Conservation (phyloP, 2,113 vertebrate genomes). For the Beaufortia kweichowensis region DNA sequence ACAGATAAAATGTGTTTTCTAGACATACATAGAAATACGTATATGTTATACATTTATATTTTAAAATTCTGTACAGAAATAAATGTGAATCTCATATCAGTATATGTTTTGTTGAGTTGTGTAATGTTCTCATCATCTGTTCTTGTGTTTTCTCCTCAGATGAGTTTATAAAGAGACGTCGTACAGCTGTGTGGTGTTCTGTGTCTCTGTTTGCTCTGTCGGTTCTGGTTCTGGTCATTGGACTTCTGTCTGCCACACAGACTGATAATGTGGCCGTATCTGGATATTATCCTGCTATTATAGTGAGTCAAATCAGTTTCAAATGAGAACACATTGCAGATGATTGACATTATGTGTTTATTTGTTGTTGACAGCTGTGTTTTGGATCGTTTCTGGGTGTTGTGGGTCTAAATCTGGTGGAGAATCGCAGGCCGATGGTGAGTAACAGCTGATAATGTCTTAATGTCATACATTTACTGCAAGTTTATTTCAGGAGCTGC, state of each 20-base stretch:
- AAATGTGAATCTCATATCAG: too few species aligned
- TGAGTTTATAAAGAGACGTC: slow-evolving; percentile 81
- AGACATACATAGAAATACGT: too few species aligned
- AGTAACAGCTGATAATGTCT: slow-evolving; percentile 58
- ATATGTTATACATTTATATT: too few species aligned
- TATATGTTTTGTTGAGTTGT: too few species aligned
- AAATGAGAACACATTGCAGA: too few species aligned
- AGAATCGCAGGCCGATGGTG: slow-evolving; percentile 94
- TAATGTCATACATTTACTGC: slow-evolving; percentile 3
- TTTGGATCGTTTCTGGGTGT: slow-evolving; percentile 92
- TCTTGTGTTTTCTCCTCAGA: slow-evolving; percentile 60
- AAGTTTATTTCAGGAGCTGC: not conserved
- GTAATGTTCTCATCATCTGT: not conserved
- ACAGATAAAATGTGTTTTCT: too few species aligned
- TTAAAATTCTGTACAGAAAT: too few species aligned
- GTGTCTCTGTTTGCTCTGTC: slow-evolving; percentile 79
- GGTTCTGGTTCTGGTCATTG: slow-evolving; percentile 81
- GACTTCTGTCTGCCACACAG: slow-evolving; percentile 86
- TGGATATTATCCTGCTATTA: slow-evolving; percentile 92
- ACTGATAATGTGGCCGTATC: slow-evolving; percentile 88
- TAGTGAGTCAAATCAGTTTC: slow-evolving; percentile 75
- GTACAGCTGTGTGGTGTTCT: slow-evolving; percentile 82
- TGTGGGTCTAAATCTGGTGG: slow-evolving; percentile 87
- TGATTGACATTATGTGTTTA: not conserved
- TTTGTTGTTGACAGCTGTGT: slow-evolving; percentile 78